Percentiles rank a stretch among this genome's conserved stretches.
Evolutionary conservation across 2,888 invertebrate species (phyloP).

Genomic region (Crocallis elinguaria): DNA sequence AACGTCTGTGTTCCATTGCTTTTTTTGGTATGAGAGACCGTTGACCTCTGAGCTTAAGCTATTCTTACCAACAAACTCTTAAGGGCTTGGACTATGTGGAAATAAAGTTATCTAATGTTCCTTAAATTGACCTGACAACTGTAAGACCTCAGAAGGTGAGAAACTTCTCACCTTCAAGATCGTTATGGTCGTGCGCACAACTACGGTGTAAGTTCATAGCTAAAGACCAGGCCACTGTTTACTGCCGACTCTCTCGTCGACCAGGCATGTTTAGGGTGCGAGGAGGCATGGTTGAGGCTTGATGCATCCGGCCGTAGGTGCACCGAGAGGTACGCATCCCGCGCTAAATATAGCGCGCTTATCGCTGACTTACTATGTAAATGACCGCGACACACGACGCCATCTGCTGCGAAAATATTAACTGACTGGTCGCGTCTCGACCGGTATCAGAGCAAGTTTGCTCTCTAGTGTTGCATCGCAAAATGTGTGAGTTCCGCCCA

Average conservation of each 20-base stretch:
- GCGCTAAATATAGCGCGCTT: constrained; percentile 82
- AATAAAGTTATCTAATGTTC: background rate
- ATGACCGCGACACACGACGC: constrained; percentile 79
- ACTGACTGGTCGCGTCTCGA: constrained; percentile 62
- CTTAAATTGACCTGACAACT: background rate
- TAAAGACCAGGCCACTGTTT: background rate
- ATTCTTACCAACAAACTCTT: background rate
- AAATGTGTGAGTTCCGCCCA: constrained; percentile 76
- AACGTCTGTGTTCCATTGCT: background rate
- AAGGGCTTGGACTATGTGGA: background rate
- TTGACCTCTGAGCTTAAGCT: background rate
- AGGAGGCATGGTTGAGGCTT: constrained; percentile 38
- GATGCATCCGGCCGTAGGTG: constrained; percentile 50
- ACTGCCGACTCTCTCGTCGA: background rate
- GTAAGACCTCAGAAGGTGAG: background rate
- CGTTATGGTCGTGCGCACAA: background rate
- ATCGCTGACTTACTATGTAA: constrained; percentile 82
- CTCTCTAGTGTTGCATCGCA: constrained; percentile 60
- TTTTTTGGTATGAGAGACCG: background rate
- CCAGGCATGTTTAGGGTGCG: constrained; percentile 2
- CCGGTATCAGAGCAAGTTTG: constrained; percentile 61
- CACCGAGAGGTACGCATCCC: constrained; percentile 55
- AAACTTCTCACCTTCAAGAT: background rate
- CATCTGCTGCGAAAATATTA: constrained; percentile 79
- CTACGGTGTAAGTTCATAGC: constrained; percentile 1